Evolutionary conservation across 2,888 invertebrate species (phyloP).

Genomic region (Polydesmus complanatus): DNA sequence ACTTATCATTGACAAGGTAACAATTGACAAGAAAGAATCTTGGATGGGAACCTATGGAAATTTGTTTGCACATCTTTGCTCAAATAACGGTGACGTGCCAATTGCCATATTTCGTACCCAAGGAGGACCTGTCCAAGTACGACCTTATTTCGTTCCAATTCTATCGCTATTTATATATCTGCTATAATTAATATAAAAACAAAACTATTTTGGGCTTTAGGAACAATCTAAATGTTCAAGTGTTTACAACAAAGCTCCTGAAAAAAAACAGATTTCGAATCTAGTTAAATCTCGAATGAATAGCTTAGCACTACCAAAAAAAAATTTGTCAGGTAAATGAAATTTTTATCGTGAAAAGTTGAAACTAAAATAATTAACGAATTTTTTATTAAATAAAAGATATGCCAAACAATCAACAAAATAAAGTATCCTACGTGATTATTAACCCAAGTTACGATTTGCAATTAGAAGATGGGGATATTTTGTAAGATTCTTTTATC

Average conservation of each 20-base stretch:
- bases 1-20: too few species aligned
- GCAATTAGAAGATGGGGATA: conserved; percentile 86
- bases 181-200: too few species aligned
- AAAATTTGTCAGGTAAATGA: not conserved
- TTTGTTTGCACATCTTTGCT: conserved; percentile 93
- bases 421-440: conserved; percentile 88
- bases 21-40: conserved; percentile 1
- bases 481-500: conserved; percentile 86
- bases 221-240: not conserved
- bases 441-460: conserved; percentile 96
- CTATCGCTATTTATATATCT: too few species aligned
- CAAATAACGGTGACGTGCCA: conserved; percentile 94
- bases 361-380: not conserved
- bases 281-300: not conserved
- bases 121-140: too few species aligned
- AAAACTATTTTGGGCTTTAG: not conserved
- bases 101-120: conserved; percentile 90
- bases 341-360: not conserved
- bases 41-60: conserved; percentile 65
- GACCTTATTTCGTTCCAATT: too few species aligned
- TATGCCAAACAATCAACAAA: conserved; percentile 83
- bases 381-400: too few species aligned
- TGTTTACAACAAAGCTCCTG: conserved; percentile 1
- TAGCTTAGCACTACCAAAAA: not conserved
- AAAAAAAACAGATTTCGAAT: not conserved